Conservation (phyloP, 1,140 invertebrate genomes). For the Drosophila melanica region DNA sequence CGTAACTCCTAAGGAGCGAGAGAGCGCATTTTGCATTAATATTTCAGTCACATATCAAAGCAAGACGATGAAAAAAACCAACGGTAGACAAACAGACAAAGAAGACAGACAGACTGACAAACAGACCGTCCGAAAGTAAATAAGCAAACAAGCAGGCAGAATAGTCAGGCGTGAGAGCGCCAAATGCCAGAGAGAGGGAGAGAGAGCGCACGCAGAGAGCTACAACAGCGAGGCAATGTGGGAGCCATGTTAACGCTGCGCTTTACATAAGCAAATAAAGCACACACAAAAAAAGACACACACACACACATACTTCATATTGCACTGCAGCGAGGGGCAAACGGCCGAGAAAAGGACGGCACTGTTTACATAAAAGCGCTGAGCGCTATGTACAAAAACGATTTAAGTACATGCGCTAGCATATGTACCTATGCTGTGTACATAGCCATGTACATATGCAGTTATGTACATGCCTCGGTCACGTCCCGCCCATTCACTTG, state of each 20-base stretch:
- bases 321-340: constrained; percentile 13
- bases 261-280: constrained; percentile 79
- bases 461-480: constrained; percentile 56
- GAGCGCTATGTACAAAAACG: background rate
- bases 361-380: constrained; percentile 14
- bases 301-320: constrained; percentile 43
- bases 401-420: constrained; percentile 10
- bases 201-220: background rate
- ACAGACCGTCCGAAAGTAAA: constrained; percentile 64
- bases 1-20: constrained; percentile 24
- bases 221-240: constrained; percentile 6
- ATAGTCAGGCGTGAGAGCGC: constrained; percentile 10
- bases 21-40: constrained; percentile 63
- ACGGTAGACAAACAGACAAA: constrained; percentile 30
- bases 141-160: constrained; percentile 66
- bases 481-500: constrained; percentile 80
- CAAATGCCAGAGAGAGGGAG: background rate
- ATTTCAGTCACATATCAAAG: constrained; percentile 78
- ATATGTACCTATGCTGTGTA: constrained; percentile 26
- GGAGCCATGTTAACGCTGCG: constrained; percentile 51
- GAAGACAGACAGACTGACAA: constrained; percentile 31
- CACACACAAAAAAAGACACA: no score
- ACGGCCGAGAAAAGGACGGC: constrained; percentile 52
- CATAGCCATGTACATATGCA: constrained; percentile 19
- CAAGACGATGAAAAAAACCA: constrained; percentile 53